Conservation (phyloP, 2,888 invertebrate genomes). For the Drosophila anomalata region DNA sequence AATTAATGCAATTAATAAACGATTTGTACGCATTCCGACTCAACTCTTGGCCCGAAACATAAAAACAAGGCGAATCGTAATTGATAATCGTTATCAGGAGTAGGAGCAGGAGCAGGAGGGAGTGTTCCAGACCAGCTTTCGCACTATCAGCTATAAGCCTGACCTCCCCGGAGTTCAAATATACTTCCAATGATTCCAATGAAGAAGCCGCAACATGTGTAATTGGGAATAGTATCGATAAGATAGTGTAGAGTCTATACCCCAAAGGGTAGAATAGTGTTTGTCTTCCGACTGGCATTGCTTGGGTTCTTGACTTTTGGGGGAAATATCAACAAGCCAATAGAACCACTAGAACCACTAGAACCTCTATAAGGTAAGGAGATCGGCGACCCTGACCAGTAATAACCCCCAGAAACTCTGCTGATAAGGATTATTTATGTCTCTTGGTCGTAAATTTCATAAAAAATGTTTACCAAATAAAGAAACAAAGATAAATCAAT, state of each 20-base stretch:
- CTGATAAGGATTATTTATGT: constrained; percentile 11
- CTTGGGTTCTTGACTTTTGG: constrained; percentile 24
- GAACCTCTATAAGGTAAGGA: constrained; percentile 14
- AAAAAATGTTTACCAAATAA: not conserved
- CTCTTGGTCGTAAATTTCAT: not conserved
- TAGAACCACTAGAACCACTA: not conserved
- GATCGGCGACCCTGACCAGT: constrained; percentile 31
- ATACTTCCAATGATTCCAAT: not conserved
- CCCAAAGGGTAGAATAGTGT: too few relatives aligned
- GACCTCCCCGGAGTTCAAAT: constrained; percentile 26
- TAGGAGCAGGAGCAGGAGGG: constrained; percentile 6
- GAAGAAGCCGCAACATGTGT: constrained; percentile 39
- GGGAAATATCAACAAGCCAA: constrained; percentile 25
- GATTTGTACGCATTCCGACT: constrained; percentile 58
- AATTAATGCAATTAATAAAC: constrained; percentile 70
- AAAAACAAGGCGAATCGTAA: not conserved
- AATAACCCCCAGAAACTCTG: not conserved
- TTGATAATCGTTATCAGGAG: constrained; percentile 38
- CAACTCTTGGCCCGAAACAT: not conserved
- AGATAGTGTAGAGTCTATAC: constrained; percentile 9
- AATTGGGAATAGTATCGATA: constrained; percentile 16
- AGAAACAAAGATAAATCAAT: not conserved
- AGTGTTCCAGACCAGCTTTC: too few relatives aligned
- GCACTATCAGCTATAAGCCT: not conserved
- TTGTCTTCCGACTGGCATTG: constrained; percentile 12